Conservation (phyloP, 2,888 invertebrate species). For the Cinara cedri region DNA sequence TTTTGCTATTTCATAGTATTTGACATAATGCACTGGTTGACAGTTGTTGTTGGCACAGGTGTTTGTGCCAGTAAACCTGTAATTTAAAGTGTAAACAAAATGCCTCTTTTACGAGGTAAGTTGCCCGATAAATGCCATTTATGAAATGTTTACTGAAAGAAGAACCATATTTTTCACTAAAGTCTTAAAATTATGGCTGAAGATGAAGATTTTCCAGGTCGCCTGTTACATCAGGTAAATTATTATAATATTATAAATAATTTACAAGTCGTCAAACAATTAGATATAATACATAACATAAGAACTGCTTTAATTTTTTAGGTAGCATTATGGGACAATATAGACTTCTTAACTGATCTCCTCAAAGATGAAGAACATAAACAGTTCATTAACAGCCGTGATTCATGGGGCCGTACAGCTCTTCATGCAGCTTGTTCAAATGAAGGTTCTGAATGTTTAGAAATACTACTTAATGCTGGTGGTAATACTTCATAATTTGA, state of each 20-base stretch:
- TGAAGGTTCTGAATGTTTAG: constrained; percentile 77
- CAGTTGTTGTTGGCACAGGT: constrained; percentile 31
- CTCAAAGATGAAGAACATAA: constrained; percentile 71
- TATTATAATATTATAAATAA: neutral
- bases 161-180: neutral
- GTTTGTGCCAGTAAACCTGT: neutral
- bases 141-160: constrained; percentile 26
- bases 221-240: constrained; percentile 65
- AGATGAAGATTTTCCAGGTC: constrained; percentile 66
- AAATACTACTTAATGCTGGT: constrained; percentile 74
- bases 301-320: constrained; percentile 61
- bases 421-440: constrained; percentile 83
- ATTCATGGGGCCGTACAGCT: constrained; percentile 77
- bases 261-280: too few species aligned
- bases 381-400: constrained; percentile 72
- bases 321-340: constrained; percentile 89
- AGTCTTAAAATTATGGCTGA: constrained; percentile 55
- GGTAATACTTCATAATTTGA: constrained; percentile 61
- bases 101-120: constrained; percentile 43
- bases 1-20: neutral
- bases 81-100: constrained; percentile 38
- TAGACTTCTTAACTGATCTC: constrained; percentile 82
- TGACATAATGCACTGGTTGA: neutral
- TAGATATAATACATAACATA: too few species aligned
- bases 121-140: neutral